Percentiles rank a stretch among this genome's conserved stretches.
phyloP scores from a whole-genome alignment of 2,797 vertebrate species.

The Neoniphon sammara region DNA sequence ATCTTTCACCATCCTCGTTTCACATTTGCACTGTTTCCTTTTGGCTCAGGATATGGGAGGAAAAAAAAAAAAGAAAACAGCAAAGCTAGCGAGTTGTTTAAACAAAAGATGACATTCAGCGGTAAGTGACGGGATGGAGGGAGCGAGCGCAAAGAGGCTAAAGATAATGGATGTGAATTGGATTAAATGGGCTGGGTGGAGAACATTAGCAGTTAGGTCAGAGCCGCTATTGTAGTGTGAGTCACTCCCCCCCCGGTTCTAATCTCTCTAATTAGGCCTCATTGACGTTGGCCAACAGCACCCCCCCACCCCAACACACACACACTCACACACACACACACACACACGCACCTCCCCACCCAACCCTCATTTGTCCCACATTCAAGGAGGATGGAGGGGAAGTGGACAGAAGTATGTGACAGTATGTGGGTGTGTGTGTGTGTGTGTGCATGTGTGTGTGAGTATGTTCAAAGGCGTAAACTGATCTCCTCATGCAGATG shows the following conservation, averaged over 20 bases:
- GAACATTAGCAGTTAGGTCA: slow-evolving; percentile 81
- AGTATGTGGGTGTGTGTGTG: neutral
- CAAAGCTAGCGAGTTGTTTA: slow-evolving; percentile 17
- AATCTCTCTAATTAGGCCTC: slow-evolving; percentile 82
- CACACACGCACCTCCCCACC: slow-evolving; percentile 1
- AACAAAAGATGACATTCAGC: slow-evolving; percentile 66
- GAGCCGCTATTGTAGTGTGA: slow-evolving; percentile 73
- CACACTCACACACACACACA: neutral
- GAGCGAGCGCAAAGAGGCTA: slow-evolving; percentile 54
- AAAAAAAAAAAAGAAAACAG: slow-evolving; percentile 7
- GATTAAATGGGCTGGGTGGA: slow-evolving; percentile 79
- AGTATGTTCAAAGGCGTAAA: slow-evolving; percentile 46
- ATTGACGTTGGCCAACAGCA: slow-evolving; percentile 59
- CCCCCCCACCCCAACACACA: slow-evolving; percentile 8
- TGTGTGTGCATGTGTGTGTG: neutral
- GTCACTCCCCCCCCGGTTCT: slow-evolving; percentile 75
- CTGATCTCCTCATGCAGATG: neutral
- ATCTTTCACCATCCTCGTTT: slow-evolving; percentile 2
- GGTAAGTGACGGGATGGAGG: slow-evolving; percentile 51
- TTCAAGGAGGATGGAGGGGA: slow-evolving; percentile 35
- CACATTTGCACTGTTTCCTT: slow-evolving; percentile 24
- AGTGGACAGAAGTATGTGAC: neutral
- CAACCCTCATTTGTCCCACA: slow-evolving; percentile 37
- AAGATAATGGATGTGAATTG: slow-evolving; percentile 78
- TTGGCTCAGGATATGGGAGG: slow-evolving; percentile 21